These are phyloP conservation scores for Crypturellus tataupa DNA, from an alignment of 2,797 vertebrate genomes.

Conservation along the genomic window DNA sequence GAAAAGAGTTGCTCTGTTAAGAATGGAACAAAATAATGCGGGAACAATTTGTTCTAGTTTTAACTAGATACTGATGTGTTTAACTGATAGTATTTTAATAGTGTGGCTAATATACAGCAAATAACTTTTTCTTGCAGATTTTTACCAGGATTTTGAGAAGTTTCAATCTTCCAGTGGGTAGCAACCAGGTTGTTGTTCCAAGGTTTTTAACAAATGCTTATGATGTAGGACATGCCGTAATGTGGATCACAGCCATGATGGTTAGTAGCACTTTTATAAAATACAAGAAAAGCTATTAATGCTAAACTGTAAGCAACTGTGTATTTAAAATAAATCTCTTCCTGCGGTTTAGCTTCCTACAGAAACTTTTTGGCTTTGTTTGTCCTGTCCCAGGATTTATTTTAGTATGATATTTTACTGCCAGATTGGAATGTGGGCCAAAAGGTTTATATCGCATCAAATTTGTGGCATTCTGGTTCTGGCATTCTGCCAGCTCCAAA, in stretches of 20 bases:
- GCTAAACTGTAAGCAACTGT: background rate
- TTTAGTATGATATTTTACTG: background rate
- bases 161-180: conserved; percentile 96
- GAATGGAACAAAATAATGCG: background rate
- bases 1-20: background rate
- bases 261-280: conserved; percentile 79
- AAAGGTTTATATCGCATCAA: background rate
- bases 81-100: background rate
- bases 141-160: conserved; percentile 96
- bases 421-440: background rate
- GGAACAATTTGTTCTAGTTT: background rate
- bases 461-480: background rate
- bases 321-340: background rate
- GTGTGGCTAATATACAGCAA: background rate
- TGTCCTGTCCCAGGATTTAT: background rate
- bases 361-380: background rate
- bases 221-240: conserved; percentile 93
- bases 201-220: conserved; percentile 94
- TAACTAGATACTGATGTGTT: background rate
- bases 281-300: background rate
- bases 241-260: conserved; percentile 97
- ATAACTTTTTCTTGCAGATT: conserved; percentile 82
- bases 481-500: background rate
- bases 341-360: background rate
- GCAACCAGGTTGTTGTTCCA: conserved; percentile 93